phyloP scores from a whole-genome alignment of 1,140 invertebrate species.

The Thalassaphorura encarpata region DNA sequence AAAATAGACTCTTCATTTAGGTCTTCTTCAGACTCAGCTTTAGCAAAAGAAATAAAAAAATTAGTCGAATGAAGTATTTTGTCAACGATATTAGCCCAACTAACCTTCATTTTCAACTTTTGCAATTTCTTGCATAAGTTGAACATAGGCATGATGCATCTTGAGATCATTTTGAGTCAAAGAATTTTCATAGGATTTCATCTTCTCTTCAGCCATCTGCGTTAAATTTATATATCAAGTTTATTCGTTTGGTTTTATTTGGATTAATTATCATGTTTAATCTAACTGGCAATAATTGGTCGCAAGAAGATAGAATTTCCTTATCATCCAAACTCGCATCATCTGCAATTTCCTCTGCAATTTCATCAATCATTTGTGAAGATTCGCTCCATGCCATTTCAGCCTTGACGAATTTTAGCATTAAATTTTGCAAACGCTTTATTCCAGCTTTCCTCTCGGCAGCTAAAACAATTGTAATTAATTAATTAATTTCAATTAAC shows the following conservation, averaged over 20 bases:
- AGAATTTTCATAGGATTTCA: background rate
- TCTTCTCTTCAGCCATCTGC: background rate
- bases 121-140: background rate
- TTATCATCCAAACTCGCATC: slow-evolving; percentile 1
- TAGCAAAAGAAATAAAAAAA: background rate
- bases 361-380: background rate
- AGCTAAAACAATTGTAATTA: no score
- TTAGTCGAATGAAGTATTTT: background rate
- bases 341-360: background rate
- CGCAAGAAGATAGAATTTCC: background rate
- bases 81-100: background rate
- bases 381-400: background rate
- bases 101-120: no score
- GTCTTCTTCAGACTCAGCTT: background rate
- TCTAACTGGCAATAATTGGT: background rate
- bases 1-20: background rate
- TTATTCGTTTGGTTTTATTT: background rate
- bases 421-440: no score
- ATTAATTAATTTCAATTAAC: no score
- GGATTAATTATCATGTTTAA: background rate
- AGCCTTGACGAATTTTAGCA: slow-evolving; percentile 1
- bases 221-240: background rate
- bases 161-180: background rate
- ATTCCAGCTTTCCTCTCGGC: no score
- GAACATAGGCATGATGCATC: background rate